A percentile compares a stretch with the other conserved stretches of the same genome.
phyloP scores from a whole-genome alignment of 2,113 vertebrate species.

The Pedetes capensis region DNA sequence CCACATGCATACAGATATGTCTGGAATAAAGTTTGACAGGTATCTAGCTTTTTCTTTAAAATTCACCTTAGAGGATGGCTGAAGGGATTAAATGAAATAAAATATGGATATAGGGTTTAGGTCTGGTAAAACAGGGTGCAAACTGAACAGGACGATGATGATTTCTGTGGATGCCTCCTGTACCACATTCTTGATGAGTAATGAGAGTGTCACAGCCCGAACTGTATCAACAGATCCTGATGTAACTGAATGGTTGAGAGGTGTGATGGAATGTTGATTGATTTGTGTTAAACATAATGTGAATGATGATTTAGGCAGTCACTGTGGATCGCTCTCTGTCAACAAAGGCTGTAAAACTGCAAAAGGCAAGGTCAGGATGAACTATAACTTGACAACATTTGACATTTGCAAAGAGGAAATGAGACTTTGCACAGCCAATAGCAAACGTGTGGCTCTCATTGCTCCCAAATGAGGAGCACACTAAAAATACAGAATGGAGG shows the following conservation, averaged over 20 bases:
- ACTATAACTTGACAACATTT: background rate
- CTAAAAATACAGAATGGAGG: constrained; percentile 59
- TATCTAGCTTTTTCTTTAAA: background rate
- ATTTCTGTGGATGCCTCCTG: background rate
- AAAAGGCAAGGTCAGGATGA: constrained; percentile 42
- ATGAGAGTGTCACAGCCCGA: background rate
- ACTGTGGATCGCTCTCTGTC: background rate
- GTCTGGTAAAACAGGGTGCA: background rate
- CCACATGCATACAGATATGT: background rate
- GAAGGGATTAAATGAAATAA: background rate
- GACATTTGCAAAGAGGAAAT: constrained; percentile 73
- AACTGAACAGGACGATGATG: background rate
- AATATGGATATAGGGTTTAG: background rate
- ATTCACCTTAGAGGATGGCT: background rate
- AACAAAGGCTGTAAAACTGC: background rate
- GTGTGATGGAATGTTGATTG: background rate
- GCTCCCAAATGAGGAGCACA: background rate
- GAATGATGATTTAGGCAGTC: background rate
- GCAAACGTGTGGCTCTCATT: constrained; percentile 9
- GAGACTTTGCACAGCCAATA: constrained; percentile 48
- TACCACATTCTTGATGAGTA: background rate
- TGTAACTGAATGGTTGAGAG: background rate
- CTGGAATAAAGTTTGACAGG: background rate
- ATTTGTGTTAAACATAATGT: background rate
- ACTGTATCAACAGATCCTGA: background rate